phyloP scores from a whole-genome alignment of 2,888 invertebrate genomes.

The Bugulina stolonifera region DNA sequence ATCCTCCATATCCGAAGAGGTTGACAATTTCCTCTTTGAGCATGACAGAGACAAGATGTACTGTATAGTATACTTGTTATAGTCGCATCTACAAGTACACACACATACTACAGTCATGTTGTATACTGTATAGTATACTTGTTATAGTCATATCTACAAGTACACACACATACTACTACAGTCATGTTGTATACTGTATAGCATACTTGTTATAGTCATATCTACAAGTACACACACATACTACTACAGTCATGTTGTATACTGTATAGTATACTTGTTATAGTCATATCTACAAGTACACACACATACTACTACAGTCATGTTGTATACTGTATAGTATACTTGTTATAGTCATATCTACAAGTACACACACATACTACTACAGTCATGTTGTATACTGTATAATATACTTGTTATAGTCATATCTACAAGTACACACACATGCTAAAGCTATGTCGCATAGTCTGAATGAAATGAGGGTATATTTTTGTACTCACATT shows the following conservation, averaged over 20 bases:
- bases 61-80: conserved; percentile 76
- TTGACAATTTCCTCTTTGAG: conserved; percentile 34
- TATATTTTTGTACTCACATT: conserved; percentile 62
- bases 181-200: conserved; percentile 65
- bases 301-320: too few species aligned
- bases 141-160: neutral
- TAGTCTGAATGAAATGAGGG: neutral
- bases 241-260: neutral
- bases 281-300: neutral
- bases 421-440: neutral
- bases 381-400: neutral
- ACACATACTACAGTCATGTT: neutral
- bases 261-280: neutral
- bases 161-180: too few species aligned
- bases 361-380: conserved; percentile 41
- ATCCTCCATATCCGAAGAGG: conserved; percentile 13
- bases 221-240: conserved; percentile 57
- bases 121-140: neutral
- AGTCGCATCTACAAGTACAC: conserved; percentile 69
- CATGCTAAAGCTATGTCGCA: neutral
- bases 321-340: conserved; percentile 69
- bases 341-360: conserved; percentile 85
- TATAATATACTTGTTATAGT: neutral
- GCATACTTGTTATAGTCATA: conserved; percentile 86
- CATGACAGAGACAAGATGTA: conserved; percentile 57